phyloP scores from a whole-genome alignment of 2,797 vertebrate genomes.

The Morelia viridis region DNA sequence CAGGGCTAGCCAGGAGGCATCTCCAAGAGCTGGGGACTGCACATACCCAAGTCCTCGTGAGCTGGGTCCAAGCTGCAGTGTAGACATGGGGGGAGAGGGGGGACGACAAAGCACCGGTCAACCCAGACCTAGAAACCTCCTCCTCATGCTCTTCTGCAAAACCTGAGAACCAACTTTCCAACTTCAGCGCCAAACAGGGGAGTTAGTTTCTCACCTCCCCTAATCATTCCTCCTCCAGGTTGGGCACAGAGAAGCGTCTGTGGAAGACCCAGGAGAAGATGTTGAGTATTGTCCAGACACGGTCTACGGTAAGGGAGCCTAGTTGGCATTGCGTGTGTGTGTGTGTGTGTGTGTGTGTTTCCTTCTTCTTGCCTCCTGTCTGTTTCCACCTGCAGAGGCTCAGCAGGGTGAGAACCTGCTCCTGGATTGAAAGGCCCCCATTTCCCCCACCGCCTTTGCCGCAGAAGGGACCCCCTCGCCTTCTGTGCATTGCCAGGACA shows the following conservation, averaged over 20 bases:
- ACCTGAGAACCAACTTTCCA: background rate
- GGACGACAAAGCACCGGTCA: too few relatives aligned
- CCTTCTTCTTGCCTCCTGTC: background rate
- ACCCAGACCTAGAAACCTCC: too few relatives aligned
- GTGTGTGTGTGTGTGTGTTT: background rate
- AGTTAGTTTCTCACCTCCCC: background rate
- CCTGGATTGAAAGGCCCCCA: background rate
- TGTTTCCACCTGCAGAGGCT: background rate
- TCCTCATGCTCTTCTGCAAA: background rate
- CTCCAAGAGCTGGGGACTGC: too few relatives aligned
- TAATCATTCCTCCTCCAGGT: slow-evolving; percentile 59
- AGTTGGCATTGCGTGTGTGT: background rate
- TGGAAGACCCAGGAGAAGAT: slow-evolving; percentile 75
- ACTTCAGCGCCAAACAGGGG: background rate
- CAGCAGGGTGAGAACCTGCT: background rate
- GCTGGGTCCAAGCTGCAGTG: too few relatives aligned
- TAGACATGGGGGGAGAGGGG: too few relatives aligned
- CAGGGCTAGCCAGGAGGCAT: too few relatives aligned
- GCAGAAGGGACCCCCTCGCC: too few relatives aligned
- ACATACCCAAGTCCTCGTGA: too few relatives aligned
- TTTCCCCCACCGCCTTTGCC: too few relatives aligned
- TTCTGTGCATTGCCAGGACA: too few relatives aligned
- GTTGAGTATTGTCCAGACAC: slow-evolving; percentile 86
- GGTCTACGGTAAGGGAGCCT: slow-evolving; percentile 82
- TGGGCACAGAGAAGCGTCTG: slow-evolving; percentile 74